Evolutionary conservation across 1,140 invertebrate genomes (phyloP).

Genomic region (Cydia pomonella): DNA sequence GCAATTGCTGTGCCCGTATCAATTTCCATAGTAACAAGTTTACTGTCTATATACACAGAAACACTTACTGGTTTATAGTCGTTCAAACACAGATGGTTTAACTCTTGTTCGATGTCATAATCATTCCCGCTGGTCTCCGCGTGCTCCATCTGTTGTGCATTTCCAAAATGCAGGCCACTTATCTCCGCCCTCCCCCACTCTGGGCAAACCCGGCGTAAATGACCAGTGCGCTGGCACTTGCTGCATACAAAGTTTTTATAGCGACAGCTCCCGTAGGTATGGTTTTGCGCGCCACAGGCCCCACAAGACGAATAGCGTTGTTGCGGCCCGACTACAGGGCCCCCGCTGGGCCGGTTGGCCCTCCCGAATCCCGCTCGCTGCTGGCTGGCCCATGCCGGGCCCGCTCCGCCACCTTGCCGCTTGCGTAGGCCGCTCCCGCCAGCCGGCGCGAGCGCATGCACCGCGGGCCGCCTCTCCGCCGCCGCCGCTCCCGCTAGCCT

Average conservation of each 20-base stretch:
- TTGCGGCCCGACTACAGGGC: too few relatives aligned
- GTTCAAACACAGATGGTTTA: conserved; percentile 34
- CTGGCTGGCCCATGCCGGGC: too few relatives aligned
- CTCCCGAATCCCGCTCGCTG: too few relatives aligned
- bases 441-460: too few relatives aligned
- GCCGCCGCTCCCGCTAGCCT: too few relatives aligned
- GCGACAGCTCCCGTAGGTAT: not conserved
- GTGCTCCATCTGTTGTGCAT: too few relatives aligned
- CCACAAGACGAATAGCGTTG: not conserved
- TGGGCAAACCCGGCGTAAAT: conserved; percentile 1
- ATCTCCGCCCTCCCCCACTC: not conserved
- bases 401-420: too few relatives aligned
- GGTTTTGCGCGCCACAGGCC: conserved; percentile 9
- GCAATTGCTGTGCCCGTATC: conserved; percentile 23
- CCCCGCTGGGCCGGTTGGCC: too few relatives aligned
- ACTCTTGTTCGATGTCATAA: not conserved
- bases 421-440: too few relatives aligned
- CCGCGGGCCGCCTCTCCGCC: too few relatives aligned
- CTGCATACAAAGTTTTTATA: not conserved
- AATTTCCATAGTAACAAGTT: conserved; percentile 16
- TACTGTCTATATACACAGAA: not conserved
- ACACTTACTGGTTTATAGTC: conserved; percentile 28
- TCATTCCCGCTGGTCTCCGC: too few relatives aligned
- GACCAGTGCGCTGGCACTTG: conserved; percentile 17
- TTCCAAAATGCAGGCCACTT: not conserved